phyloP scores from a whole-genome alignment of 2,888 invertebrate species.

The Monochamus alternatus region DNA sequence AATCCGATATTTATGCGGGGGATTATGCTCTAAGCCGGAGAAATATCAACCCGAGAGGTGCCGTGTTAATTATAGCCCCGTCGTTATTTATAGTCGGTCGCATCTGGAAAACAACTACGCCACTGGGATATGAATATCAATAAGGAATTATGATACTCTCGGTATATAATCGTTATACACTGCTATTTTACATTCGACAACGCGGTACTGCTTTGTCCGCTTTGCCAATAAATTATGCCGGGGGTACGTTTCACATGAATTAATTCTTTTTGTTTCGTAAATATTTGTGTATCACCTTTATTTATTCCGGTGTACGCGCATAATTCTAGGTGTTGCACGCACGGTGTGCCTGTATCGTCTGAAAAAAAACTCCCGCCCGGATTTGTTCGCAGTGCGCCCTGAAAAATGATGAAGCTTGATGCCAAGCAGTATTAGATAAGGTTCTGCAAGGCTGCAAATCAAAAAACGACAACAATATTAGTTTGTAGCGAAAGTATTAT shows the following conservation, averaged over 20 bases:
- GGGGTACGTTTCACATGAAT: conserved; percentile 64
- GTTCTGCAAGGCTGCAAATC: too few relatives aligned
- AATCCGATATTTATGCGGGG: conserved; percentile 15
- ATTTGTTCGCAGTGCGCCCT: conserved; percentile 20
- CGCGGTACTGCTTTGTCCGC: conserved; percentile 68
- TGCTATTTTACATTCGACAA: conserved; percentile 67
- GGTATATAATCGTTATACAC: conserved; percentile 66
- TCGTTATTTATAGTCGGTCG: conserved; percentile 53
- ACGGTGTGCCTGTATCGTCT: conserved; percentile 43
- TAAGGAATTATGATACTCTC: conserved; percentile 67
- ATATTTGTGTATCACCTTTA: conserved; percentile 69
- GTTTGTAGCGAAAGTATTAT: too few relatives aligned
- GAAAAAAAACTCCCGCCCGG: conserved; percentile 12
- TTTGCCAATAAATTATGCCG: conserved; percentile 66
- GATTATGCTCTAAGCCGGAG: conserved; percentile 23
- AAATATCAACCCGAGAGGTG: conserved; percentile 28
- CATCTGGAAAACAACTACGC: conserved; percentile 62
- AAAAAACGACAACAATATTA: too few relatives aligned
- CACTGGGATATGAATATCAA: conserved; percentile 67
- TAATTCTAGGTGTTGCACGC: conserved; percentile 64
- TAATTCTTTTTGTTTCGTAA: conserved; percentile 66
- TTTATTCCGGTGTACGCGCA: conserved; percentile 66
- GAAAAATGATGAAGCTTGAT: neutral
- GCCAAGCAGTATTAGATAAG: too few relatives aligned
- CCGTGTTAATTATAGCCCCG: conserved; percentile 58